Percentiles rank a stretch among this genome's conserved stretches.
Conservation (phyloP, 2,113 vertebrate species). For the Menidia beryllina region DNA sequence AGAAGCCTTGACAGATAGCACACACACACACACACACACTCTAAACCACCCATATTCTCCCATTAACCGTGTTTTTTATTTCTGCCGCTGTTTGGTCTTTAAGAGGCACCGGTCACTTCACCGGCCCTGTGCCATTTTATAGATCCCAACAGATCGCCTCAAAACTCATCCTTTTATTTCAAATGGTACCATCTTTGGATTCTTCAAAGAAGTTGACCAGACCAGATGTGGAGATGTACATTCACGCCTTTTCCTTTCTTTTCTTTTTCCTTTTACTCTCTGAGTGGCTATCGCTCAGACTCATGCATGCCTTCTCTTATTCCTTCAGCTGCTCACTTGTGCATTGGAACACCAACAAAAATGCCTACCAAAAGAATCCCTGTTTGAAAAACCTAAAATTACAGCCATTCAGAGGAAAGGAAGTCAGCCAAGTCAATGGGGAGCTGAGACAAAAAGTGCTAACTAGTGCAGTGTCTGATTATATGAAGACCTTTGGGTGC, state of each 20-base stretch:
- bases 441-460: conserved; percentile 10
- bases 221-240: conserved; percentile 51
- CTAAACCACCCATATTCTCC: conserved; percentile 27
- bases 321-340: conserved; percentile 50
- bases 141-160: conserved; percentile 47
- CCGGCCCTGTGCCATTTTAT: conserved; percentile 25
- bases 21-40: conserved; percentile 30
- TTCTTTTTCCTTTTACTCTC: conserved; percentile 38
- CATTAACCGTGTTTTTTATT: conserved; percentile 59
- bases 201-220: conserved; percentile 39
- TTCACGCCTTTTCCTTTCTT: conserved; percentile 43
- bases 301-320: conserved; percentile 71
- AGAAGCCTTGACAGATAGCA: conserved; percentile 35
- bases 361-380: too few species aligned
- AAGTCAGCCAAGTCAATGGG: neutral
- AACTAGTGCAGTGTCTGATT: neutral
- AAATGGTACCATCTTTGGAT: conserved; percentile 56
- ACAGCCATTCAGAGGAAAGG: neutral
- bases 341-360: conserved; percentile 43
- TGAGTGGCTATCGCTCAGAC: conserved; percentile 59
- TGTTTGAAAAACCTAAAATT: conserved; percentile 20
- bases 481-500: neutral
- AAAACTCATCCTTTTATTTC: conserved; percentile 43
- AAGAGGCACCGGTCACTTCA: conserved; percentile 31
- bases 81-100: conserved; percentile 65